These are phyloP conservation scores for Microcebus jonahi DNA, from an alignment of 2,113 vertebrate genomes.

Conservation along the genomic window DNA sequence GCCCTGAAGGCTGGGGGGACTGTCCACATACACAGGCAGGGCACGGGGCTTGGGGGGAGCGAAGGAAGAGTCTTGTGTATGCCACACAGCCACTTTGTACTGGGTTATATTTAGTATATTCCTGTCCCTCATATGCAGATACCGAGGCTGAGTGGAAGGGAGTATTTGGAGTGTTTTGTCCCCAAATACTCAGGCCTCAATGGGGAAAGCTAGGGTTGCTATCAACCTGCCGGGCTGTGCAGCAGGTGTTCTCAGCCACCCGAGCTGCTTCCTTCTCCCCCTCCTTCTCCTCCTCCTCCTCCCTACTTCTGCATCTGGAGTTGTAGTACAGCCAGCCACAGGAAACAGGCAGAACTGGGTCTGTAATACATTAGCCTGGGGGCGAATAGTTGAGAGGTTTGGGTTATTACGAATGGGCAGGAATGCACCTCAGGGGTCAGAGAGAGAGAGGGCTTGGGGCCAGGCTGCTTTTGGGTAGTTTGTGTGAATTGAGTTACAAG, in stretches of 20 bases:
- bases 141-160: background rate
- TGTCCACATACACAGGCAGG: accelerated
- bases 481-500: background rate
- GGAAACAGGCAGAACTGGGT: accelerated
- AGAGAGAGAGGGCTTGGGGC: no score
- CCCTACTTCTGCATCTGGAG: accelerated
- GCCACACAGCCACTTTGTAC: accelerated
- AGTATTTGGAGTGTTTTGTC: background rate
- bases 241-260: accelerated
- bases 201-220: accelerated
- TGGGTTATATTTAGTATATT: no score
- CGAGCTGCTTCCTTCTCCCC: accelerated
- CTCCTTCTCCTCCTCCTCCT: background rate
- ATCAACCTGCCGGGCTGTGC: background rate
- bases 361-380: accelerated
- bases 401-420: accelerated
- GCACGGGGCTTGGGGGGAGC: no score
- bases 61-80: accelerated
- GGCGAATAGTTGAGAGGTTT: accelerated
- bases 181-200: accelerated
- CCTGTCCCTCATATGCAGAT: no score
- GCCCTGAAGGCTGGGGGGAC: background rate
- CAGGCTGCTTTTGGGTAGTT: background rate
- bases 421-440: accelerated
- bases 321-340: accelerated